phyloP scores from a whole-genome alignment of 2,888 invertebrate genomes.

The Dasypogon diadema region DNA sequence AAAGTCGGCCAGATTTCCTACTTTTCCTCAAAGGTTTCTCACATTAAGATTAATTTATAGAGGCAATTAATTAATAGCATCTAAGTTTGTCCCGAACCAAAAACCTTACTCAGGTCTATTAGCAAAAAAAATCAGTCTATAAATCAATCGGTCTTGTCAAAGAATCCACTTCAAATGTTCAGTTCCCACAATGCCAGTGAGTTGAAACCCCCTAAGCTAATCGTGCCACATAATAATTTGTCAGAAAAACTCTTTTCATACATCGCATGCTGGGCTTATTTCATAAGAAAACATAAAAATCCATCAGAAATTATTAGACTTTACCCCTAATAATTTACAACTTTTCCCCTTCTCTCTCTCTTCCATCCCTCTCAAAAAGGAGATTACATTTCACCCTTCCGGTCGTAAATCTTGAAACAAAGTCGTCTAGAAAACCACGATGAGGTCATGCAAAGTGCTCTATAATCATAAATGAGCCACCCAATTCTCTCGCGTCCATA shows the following conservation, averaged over 20 bases:
- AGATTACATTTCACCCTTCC: constrained; percentile 45
- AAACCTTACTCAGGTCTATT: too few relatives aligned
- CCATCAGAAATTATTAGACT: constrained; percentile 22
- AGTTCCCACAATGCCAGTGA: too few relatives aligned
- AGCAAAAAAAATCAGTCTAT: too few relatives aligned
- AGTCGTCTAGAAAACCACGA: constrained; percentile 37
- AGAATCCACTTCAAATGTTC: too few relatives aligned
- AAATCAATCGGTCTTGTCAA: too few relatives aligned
- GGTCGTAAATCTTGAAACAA: constrained; percentile 38
- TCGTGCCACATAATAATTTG: constrained; percentile 15
- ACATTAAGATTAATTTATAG: too few relatives aligned
- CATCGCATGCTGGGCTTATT: constrained; percentile 18
- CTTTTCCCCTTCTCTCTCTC: neutral
- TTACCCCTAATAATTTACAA: constrained; percentile 15
- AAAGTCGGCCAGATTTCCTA: too few relatives aligned
- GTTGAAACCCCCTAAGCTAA: too few relatives aligned
- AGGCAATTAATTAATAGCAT: too few relatives aligned
- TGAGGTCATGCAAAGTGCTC: constrained; percentile 47
- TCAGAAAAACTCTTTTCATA: neutral
- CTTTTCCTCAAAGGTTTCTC: too few relatives aligned
- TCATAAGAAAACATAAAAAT: constrained; percentile 17
- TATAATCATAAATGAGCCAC: constrained; percentile 43
- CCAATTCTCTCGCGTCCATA: constrained; percentile 48
- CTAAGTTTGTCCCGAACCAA: too few relatives aligned
- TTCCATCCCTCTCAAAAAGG: neutral